Base-by-base conservation (phyloP, 2,797 vertebrate genomes). In the Loris lydekkerianus region DNA sequence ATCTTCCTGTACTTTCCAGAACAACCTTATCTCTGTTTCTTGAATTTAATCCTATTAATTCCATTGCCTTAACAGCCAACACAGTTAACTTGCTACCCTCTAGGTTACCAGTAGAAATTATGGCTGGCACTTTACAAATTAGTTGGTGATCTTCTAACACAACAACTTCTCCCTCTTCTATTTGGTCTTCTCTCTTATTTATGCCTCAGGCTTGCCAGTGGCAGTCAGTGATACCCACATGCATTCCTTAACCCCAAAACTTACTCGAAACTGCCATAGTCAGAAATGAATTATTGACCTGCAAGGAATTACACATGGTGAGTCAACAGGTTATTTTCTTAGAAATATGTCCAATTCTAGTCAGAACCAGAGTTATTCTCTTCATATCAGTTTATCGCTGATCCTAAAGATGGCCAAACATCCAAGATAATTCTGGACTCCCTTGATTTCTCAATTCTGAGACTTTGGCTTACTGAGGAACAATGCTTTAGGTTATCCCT, bases 261-360 rank as follows among this genome's bases (percentile, higher is more conserved):
- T 76, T 96, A 65, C 94, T 46, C 58, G 46, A 92, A 96, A 91
- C 65, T 83, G 37, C 70, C 60, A 76, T 20, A 86, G 27, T 96
- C 65, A 93, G 89, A 97, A 89, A 93, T 89, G n/a, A 96, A 93
- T 93, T 92, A 93, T 15, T 96, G 73, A 65, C 17, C 5, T 86
- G 27, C 8, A 93, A 81, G 31, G 37, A 95, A 93, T 96, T 84
- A 94, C 46, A 92, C 60, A 61, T 77, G 31, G 53, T 67, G 14
- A 93, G 69, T 80, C 72, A 91, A 81, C 46, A 63, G 53, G 40
- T 89, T 83, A 83, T 91, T 95, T 97, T 89, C 72, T 94, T 69
- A 84, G 61, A 91, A 91, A 83, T 75, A 70, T 58, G 40, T 77
- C 17, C 37, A 43, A 27, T 91, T 94, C 23, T 76, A 70, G 56